These are phyloP conservation scores for Vollenhovia emeryi DNA, from an alignment of 1,140 invertebrate genomes.

Conservation along the genomic window DNA sequence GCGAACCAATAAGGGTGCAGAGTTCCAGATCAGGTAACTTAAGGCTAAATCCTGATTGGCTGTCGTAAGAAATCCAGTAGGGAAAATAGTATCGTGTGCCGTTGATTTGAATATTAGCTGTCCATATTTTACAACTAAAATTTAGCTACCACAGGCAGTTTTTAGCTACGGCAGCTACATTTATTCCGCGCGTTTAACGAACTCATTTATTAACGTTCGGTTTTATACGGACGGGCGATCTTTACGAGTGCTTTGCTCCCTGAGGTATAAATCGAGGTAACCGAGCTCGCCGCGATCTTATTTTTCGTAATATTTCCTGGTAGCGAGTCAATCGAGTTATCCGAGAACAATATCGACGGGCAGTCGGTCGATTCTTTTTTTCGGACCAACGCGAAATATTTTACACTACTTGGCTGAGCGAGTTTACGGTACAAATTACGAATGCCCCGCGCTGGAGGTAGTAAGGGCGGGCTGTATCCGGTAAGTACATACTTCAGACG, in stretches of 20 bases:
- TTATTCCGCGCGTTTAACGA: too few relatives aligned
- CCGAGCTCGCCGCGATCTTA: not conserved
- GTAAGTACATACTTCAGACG: constrained; percentile 23
- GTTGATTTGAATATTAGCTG: too few relatives aligned
- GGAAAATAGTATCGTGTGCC: too few relatives aligned
- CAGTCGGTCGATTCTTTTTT: not conserved
- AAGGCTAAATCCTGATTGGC: too few relatives aligned
- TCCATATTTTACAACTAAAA: too few relatives aligned
- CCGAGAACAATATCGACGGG: constrained; percentile 23
- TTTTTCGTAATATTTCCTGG: not conserved
- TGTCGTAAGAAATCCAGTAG: too few relatives aligned
- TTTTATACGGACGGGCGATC: not conserved
- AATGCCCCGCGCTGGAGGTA: constrained; percentile 15
- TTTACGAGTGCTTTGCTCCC: not conserved
- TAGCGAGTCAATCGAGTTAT: not conserved
- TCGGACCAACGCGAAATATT: constrained; percentile 1
- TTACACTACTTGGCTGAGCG: constrained; percentile 13
- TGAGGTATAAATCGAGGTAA: not conserved
- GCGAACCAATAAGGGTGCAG: too few relatives aligned
- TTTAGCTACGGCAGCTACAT: too few relatives aligned
- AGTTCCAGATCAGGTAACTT: too few relatives aligned
- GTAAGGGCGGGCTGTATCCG: constrained; percentile 11
- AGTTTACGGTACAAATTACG: constrained; percentile 48
- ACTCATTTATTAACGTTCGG: not conserved
- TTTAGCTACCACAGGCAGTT: too few relatives aligned